Evolutionary conservation across 2,113 vertebrate species (phyloP).

Genomic region (Hippocampus barbouri): DNA sequence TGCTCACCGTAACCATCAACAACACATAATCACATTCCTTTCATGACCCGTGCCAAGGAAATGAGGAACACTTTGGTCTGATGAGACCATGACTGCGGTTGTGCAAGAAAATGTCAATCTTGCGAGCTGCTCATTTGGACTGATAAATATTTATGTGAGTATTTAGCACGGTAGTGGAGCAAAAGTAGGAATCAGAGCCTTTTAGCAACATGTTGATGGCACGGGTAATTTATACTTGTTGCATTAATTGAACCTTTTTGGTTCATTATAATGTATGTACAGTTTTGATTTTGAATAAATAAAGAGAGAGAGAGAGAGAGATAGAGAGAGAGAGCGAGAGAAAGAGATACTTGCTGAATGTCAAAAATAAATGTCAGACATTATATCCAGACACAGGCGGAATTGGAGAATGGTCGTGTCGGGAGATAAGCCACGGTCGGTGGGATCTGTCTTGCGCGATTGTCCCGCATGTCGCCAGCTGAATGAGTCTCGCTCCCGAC

Average conservation of each 20-base stretch:
- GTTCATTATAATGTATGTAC: too few relatives aligned
- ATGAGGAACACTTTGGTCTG: conserved; percentile 4
- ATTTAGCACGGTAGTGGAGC: too few relatives aligned
- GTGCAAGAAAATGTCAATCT: not conserved
- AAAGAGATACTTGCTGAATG: conserved; percentile 22
- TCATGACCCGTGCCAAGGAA: conserved; percentile 25
- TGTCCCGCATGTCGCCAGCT: conserved; percentile 2
- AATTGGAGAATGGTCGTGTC: not conserved
- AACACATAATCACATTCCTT: conserved; percentile 37
- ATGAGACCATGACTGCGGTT: not conserved
- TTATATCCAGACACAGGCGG: not conserved
- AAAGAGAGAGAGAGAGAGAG: not conserved
- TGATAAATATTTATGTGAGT: too few relatives aligned
- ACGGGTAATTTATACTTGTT: too few relatives aligned
- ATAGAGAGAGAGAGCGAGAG: conserved; percentile 3
- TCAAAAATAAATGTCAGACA: conserved; percentile 37
- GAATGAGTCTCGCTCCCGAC: conserved; percentile 13
- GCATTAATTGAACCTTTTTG: too few relatives aligned
- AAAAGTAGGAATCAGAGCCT: too few relatives aligned
- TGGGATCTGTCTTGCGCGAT: not conserved
- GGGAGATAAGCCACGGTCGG: not conserved
- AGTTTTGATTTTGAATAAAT: too few relatives aligned
- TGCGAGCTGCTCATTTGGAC: not conserved
- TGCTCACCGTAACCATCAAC: conserved; percentile 45
- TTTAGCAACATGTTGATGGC: too few relatives aligned